These are phyloP conservation scores for Brachionichthys hirsutus DNA, from an alignment of 2,113 vertebrate genomes.

Conservation along the genomic window DNA sequence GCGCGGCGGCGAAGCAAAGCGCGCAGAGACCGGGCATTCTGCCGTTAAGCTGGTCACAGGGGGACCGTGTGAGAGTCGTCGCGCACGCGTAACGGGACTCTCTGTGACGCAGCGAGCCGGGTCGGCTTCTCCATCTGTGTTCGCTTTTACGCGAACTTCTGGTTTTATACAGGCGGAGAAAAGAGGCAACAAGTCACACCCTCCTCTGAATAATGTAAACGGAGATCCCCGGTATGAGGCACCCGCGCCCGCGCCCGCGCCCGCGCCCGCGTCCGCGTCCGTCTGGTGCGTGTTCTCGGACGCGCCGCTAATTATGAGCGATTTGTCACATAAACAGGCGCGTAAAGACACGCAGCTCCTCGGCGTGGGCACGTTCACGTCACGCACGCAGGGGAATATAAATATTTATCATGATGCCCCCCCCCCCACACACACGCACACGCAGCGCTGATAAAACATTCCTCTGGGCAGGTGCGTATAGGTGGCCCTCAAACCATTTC, in stretches of 20 bases:
- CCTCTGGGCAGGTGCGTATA: slow-evolving; percentile 62
- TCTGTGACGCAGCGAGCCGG: slow-evolving; percentile 67
- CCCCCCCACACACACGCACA: slow-evolving; percentile 42
- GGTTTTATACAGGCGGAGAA: slow-evolving; percentile 84
- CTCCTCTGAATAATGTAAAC: slow-evolving; percentile 80
- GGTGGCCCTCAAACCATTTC: slow-evolving; percentile 57
- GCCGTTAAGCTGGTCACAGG: slow-evolving; percentile 65
- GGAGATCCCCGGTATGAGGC: slow-evolving; percentile 65
- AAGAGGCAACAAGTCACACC: slow-evolving; percentile 85
- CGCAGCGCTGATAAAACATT: slow-evolving; percentile 54
- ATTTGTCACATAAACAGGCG: too few relatives aligned
- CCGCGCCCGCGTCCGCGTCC: too few relatives aligned
- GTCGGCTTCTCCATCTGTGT: slow-evolving; percentile 79
- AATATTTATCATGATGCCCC: slow-evolving; percentile 3
- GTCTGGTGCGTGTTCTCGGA: not conserved
- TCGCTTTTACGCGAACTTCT: slow-evolving; percentile 67
- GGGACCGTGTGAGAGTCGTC: slow-evolving; percentile 64
- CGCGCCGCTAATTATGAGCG: not conserved
- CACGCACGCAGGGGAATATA: not conserved
- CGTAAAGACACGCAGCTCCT: too few relatives aligned
- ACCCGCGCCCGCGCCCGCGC: too few relatives aligned
- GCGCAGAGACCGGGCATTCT: slow-evolving; percentile 79
- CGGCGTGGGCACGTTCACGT: too few relatives aligned
- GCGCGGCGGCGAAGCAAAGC: slow-evolving; percentile 79
- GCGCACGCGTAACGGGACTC: slow-evolving; percentile 62